Evolutionary conservation across 1,140 invertebrate species (phyloP).

Genomic region (Ceratosolen solmsi): DNA sequence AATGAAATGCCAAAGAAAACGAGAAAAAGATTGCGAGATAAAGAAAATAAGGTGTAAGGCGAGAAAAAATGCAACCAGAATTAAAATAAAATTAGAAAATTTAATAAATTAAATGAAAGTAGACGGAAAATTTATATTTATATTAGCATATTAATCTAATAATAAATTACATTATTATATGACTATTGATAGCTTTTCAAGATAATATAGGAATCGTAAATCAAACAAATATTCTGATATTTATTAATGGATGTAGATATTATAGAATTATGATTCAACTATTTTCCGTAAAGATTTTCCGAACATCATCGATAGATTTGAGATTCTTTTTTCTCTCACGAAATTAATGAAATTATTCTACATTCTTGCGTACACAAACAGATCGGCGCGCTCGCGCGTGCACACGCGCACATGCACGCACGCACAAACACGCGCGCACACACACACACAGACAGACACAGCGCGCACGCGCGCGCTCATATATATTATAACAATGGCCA

Average conservation of each 20-base stretch:
- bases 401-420: too few relatives aligned
- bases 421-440: too few relatives aligned
- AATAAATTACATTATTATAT: background rate
- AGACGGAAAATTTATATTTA: background rate
- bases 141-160: background rate
- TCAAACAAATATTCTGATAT: background rate
- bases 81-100: constrained; percentile 31
- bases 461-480: too few relatives aligned
- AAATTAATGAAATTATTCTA: too few relatives aligned
- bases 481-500: too few relatives aligned
- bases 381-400: too few relatives aligned
- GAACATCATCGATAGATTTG: too few relatives aligned
- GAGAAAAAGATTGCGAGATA: constrained; percentile 19
- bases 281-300: too few relatives aligned
- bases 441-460: too few relatives aligned
- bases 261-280: background rate
- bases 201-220: background rate
- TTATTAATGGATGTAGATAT: background rate
- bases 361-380: too few relatives aligned
- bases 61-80: background rate
- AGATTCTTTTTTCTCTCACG: too few relatives aligned
- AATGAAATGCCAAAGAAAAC: constrained; percentile 33
- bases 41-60: constrained; percentile 26
- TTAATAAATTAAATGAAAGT: background rate
- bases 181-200: background rate